Evolutionary conservation across 2,113 vertebrate species (phyloP).

Genomic region (Brienomyrus brachyistius): DNA sequence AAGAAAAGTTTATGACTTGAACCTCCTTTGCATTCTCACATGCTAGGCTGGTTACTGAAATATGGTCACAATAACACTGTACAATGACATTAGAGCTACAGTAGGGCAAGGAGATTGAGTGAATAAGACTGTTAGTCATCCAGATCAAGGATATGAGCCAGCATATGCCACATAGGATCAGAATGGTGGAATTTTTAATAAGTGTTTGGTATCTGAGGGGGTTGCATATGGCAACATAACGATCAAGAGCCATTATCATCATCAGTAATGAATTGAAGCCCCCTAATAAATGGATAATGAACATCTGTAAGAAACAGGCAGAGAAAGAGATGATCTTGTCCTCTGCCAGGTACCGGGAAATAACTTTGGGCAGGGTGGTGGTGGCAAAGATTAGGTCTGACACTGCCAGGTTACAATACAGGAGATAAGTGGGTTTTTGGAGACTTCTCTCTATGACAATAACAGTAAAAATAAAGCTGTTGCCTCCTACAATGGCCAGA

Average conservation of each 20-base stretch:
- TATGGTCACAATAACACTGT: slow-evolving; percentile 33
- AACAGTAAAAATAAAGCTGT: slow-evolving; percentile 28
- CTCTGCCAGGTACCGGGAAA: slow-evolving; percentile 34
- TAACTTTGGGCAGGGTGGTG: slow-evolving; percentile 39
- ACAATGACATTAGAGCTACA: slow-evolving; percentile 30
- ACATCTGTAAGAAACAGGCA: slow-evolving; percentile 39
- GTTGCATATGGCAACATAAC: slow-evolving; percentile 50
- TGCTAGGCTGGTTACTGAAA: slow-evolving; percentile 21
- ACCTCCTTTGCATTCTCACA: slow-evolving; percentile 16
- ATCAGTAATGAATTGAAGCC: slow-evolving; percentile 33
- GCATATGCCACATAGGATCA: slow-evolving; percentile 28
- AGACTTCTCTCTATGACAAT: slow-evolving; percentile 21
- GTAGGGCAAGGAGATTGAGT: slow-evolving; percentile 38
- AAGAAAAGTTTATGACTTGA: neutral
- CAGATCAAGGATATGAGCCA: slow-evolving; percentile 25
- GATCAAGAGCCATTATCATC: slow-evolving; percentile 52
- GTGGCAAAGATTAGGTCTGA: slow-evolving; percentile 32
- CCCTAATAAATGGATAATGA: slow-evolving; percentile 41
- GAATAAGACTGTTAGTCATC: slow-evolving; percentile 26
- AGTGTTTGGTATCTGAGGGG: slow-evolving; percentile 40
- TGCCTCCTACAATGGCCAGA: slow-evolving; percentile 28
- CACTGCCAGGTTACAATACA: slow-evolving; percentile 23
- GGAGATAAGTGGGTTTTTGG: slow-evolving; percentile 37
- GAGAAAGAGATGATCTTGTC: slow-evolving; percentile 29
- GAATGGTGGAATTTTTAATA: slow-evolving; percentile 37